Conservation (phyloP, 1,140 invertebrate genomes). For the Caenorhabditis elegans region DNA sequence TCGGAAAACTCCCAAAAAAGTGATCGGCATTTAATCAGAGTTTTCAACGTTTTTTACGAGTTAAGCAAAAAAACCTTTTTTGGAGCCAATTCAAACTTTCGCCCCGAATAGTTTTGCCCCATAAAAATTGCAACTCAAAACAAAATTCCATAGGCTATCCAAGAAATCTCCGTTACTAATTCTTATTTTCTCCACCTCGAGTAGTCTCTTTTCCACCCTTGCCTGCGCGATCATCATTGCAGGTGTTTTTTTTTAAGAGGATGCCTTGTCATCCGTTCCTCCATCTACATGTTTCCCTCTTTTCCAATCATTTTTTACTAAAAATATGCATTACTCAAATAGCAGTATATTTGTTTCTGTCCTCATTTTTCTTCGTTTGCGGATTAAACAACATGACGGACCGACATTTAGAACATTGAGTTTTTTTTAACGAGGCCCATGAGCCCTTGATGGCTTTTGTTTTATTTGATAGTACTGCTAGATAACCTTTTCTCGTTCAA, state of each 20-base stretch:
- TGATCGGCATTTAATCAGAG: too few relatives aligned
- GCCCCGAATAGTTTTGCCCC: too few relatives aligned
- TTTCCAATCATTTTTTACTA: too few relatives aligned
- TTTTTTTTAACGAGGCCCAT: not conserved
- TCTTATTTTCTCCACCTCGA: too few relatives aligned
- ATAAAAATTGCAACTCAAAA: too few relatives aligned
- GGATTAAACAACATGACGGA: not conserved
- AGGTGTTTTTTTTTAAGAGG: not conserved
- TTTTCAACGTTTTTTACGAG: too few relatives aligned
- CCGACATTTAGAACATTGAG: not conserved
- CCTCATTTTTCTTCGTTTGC: conserved; percentile 18
- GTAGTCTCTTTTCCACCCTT: not conserved
- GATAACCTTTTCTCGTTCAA: conserved; percentile 4
- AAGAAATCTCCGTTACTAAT: too few relatives aligned
- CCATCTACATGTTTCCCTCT: not conserved
- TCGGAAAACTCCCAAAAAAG: too few relatives aligned
- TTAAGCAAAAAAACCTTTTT: too few relatives aligned
- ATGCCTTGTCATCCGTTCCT: not conserved
- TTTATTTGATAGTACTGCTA: not conserved
- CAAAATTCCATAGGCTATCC: too few relatives aligned
- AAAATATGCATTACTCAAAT: not conserved
- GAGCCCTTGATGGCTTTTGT: not conserved
- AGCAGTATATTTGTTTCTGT: not conserved
- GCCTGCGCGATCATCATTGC: not conserved
- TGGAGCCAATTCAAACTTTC: too few relatives aligned